Evolutionary conservation across 2,888 invertebrate genomes (phyloP).

Genomic region (Sthenelais limicola): DNA sequence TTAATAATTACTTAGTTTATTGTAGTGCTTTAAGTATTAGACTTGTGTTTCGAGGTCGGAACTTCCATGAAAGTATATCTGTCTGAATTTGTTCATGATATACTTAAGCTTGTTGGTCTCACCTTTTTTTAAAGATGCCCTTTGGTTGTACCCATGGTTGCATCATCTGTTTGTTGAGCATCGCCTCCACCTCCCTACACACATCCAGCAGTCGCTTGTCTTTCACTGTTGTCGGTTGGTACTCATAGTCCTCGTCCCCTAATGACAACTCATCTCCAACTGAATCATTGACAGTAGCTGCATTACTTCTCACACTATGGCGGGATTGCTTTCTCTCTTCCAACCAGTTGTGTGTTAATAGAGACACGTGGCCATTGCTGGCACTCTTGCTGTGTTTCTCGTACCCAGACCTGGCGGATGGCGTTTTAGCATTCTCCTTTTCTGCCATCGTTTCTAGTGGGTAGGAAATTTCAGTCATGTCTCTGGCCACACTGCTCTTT

Average conservation of each 20-base stretch:
- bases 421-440: neutral
- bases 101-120: neutral
- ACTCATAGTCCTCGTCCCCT: constrained; percentile 53
- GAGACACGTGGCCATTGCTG: neutral
- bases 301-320: constrained; percentile 42
- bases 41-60: too few relatives aligned
- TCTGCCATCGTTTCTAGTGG: constrained; percentile 18
- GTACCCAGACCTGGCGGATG: neutral
- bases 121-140: constrained; percentile 42
- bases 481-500: neutral
- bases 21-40: too few relatives aligned
- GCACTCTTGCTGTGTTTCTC: neutral
- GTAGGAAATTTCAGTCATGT: constrained; percentile 41
- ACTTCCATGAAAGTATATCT: too few relatives aligned
- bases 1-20: too few relatives aligned
- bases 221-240: constrained; percentile 51
- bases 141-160: constrained; percentile 58
- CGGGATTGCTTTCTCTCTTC: neutral
- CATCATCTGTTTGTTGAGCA: constrained; percentile 62
- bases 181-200: constrained; percentile 65
- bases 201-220: constrained; percentile 66
- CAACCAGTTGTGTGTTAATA: constrained; percentile 32
- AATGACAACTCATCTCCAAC: constrained; percentile 52
- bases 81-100: too few relatives aligned
- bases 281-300: constrained; percentile 51